Evolutionary conservation across 2,797 vertebrate species (phyloP), one percentile per base, ranked within the genome.

Genomic region (Lepus townsendii): DNA sequence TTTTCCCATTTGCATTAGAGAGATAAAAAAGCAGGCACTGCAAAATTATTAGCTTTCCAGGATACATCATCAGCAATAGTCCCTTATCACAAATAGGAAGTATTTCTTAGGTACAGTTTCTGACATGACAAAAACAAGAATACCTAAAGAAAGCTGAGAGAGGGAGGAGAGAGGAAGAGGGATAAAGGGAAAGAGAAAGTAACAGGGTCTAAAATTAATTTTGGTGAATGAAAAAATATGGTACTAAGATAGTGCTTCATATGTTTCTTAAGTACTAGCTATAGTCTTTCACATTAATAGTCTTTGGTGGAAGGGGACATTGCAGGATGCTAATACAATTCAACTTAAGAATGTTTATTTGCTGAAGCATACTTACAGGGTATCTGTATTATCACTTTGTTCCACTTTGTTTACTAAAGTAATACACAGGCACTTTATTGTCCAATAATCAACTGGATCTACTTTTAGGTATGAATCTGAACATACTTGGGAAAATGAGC

Each of bases 1-100:
- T 57, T 89, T 80, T 27, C 16, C 65, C 22, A 63, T 77, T 86
- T 87, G 52, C 91, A 88, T 76, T 30, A 83, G 69, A 96, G 88
- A 92, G 88, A 83, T 42, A 62, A 87, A 76, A 95, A 85, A 85
- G 66, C 2, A 89, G 75, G 27, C 52, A 94, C n/a, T 85, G 57
- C 52, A 93, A 27, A 87, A 77, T 89, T 71, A 79, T 30, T 69
- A n/a, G 52, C 88, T 90, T 82, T 57, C 76, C 47, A 78, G 57
- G 47, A 65, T 26, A 24, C 10, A 87, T 52, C 54, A 52, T 62
- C 62, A 65, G 78, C n/a, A 79, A 38, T 6, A 80, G 76, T 38
- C 63, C 54, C 87, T 93, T 93, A 87, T 77, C 87, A 96, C 76
- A 91, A 76, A 77, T n/a, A 84, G 90, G 63, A 92, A 85, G 72